A percentile compares a stretch with the other conserved stretches of the same genome.
Conservation (phyloP, 2,797 vertebrate species). For the Hippoglossus hippoglossus region DNA sequence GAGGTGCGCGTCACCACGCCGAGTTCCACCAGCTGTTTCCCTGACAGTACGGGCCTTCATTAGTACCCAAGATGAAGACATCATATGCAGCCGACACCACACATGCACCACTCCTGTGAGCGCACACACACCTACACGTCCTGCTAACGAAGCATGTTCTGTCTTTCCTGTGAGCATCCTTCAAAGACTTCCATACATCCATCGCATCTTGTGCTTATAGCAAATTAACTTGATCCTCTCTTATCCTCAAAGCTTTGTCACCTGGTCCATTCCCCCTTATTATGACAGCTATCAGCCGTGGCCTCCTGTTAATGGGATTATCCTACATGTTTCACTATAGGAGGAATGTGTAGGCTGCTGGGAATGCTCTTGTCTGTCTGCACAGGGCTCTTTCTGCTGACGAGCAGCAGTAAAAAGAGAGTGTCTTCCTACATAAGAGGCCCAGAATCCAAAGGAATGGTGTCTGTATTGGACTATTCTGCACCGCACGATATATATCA, state of each 20-base stretch:
- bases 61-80: conserved; percentile 40
- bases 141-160: conserved; percentile 47
- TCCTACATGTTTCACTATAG: conserved; percentile 62
- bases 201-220: conserved; percentile 45
- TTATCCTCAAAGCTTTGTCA: conserved; percentile 67
- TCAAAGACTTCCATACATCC: conserved; percentile 30
- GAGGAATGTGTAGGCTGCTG: conserved; percentile 44
- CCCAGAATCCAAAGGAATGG: background rate
- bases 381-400: conserved; percentile 18
- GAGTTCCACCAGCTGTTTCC: conserved; percentile 59
- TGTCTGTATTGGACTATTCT: background rate
- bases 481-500: background rate
- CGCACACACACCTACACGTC: conserved; percentile 21
- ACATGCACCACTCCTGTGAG: conserved; percentile 3
- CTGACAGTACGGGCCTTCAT: conserved; percentile 62
- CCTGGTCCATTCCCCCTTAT: conserved; percentile 51
- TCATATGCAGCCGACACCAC: conserved; percentile 13
- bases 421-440: conserved; percentile 6
- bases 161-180: conserved; percentile 32
- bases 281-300: conserved; percentile 58
- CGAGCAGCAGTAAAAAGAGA: background rate
- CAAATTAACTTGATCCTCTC: conserved; percentile 65
- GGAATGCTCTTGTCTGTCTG: conserved; percentile 43
- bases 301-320: conserved; percentile 68
- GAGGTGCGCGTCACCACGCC: conserved; percentile 55